Base-by-base conservation (phyloP, 2,888 invertebrate species). In the Tenthredo notha region DNA sequence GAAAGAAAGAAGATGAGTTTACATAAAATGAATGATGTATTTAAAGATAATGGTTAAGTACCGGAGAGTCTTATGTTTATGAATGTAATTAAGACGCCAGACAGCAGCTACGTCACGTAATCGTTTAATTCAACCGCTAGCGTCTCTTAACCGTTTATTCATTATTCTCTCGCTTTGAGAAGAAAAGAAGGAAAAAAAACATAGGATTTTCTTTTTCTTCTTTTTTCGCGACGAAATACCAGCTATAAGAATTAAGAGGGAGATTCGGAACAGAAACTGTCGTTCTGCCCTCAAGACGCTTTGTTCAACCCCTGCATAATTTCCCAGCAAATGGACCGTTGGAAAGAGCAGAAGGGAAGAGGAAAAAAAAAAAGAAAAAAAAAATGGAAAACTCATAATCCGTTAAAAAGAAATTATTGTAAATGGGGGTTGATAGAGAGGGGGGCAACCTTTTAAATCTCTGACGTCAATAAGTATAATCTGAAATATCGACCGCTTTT, bases 81-180 rank as follows among this genome's bases (percentile, higher is more conserved):
- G 88, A 89, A 90, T 88, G 89, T 88, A 91, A 91, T 91, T 91
- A 90, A 92, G 91, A 89, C 88, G 87, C 88, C 90, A 91, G 92
- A 92, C 92, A 88, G 85, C 84, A 87, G 86, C 86, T 86, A 25
- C 88, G 89, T 90, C 91, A 89, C 90, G 89, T 87, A 86, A 85
- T 85, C 87, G 85, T 89, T 90, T 89, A 86, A 90, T 90, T 87
- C 89, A 89, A 88, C 90, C 89, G 87, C 86, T 70, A 10, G 21
- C 84, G 83, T 72, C 54, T 50, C 70, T 18, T 82, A 82, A 43
- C 37, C 33, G 77, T 77, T 77, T 77, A 77, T 77, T 54, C 77
- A 10, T 50, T n/a, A 21, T 74, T 43, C 72, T 6, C 72, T 43
- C 21, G n/a, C 21, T n/a, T 37, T 37, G n/a, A 9, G 6, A 18